Evolutionary conservation across 1,140 invertebrate species (phyloP), one percentile per base, ranked within the genome.

Genomic region (Alviniconcha marisindica): DNA sequence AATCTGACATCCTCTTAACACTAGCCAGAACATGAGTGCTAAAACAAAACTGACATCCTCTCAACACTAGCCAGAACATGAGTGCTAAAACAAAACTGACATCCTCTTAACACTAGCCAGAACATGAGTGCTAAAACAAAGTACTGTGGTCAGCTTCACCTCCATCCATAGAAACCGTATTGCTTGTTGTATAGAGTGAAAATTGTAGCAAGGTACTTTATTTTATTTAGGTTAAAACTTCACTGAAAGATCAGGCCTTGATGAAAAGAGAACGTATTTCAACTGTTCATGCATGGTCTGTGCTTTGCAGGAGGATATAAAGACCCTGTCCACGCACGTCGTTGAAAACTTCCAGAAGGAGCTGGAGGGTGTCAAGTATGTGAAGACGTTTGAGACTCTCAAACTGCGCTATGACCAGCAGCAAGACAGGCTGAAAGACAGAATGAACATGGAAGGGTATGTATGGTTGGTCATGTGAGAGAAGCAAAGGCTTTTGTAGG

Each of bases 261-360:
- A 56, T 56, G 18, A n/a, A 56, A 3, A 21, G 54, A 56, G 1
- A 1, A 1, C n/a, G 54, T 56, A 21, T 1, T 3, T 69, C 28
- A 31, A 2, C 2, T 69, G 18, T 69, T 48, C 44, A 48, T 48
- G 44, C 5, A 33, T 33, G 24, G 28, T 69, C 28, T 69, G 69
- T 24, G n/a, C n/a, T 40, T 92, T 93, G 4, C 90, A 96, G 95
- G 98, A 99, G 94, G 98, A 99, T 93, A 97, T 99, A 60, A 98
- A 98, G 94, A 96, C 97, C n/a, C 94, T 99, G 86, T 98, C 97
- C 94, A 96, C 96, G 71, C 97, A 99, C 93, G 96, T 99, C 88
- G 96, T 99, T 85, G 98, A 99, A 94, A 98, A 97, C 93, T 99
- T 97, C 93, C 97, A 97, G 77, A 97, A 98, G 93, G 96, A 97